phyloP scores from a whole-genome alignment of 1,140 invertebrate genomes.

The Uloborus diversus region DNA sequence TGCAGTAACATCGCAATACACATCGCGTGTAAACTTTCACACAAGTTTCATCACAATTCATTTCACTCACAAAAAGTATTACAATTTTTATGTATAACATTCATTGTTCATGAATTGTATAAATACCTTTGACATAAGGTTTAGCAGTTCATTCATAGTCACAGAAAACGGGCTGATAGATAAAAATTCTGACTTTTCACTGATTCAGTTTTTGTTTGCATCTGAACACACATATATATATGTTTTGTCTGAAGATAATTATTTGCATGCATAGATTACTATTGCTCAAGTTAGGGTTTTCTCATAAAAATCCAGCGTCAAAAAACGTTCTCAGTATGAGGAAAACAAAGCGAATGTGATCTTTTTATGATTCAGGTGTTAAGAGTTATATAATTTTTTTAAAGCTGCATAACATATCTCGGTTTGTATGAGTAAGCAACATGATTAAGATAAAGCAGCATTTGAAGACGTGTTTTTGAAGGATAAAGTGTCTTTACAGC shows the following conservation, averaged over 20 bases:
- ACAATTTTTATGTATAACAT: constrained; percentile 2
- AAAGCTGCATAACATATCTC: too few relatives aligned
- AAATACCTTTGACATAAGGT: too few relatives aligned
- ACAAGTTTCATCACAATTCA: constrained; percentile 14
- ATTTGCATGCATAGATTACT: neutral
- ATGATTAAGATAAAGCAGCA: too few relatives aligned
- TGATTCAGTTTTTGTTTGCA: neutral
- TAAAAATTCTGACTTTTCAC: neutral
- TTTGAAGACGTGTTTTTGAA: too few relatives aligned
- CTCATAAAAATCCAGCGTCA: too few relatives aligned
- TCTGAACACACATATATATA: neutral
- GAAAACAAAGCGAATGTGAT: too few relatives aligned
- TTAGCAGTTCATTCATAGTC: neutral
- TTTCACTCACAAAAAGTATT: constrained; percentile 16
- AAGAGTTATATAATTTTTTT: too few relatives aligned
- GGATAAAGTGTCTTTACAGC: too few relatives aligned
- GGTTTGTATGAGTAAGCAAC: too few relatives aligned
- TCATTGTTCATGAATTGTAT: constrained; percentile 29
- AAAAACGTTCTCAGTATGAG: too few relatives aligned
- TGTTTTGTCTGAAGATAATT: neutral
- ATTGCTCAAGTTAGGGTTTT: too few relatives aligned
- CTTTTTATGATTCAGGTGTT: too few relatives aligned
- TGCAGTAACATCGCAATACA: constrained; percentile 50
- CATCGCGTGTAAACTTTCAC: constrained; percentile 37
- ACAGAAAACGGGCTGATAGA: neutral